Conservation (phyloP, 2,113 vertebrate species). For the Myrmophylax atrothorax region DNA sequence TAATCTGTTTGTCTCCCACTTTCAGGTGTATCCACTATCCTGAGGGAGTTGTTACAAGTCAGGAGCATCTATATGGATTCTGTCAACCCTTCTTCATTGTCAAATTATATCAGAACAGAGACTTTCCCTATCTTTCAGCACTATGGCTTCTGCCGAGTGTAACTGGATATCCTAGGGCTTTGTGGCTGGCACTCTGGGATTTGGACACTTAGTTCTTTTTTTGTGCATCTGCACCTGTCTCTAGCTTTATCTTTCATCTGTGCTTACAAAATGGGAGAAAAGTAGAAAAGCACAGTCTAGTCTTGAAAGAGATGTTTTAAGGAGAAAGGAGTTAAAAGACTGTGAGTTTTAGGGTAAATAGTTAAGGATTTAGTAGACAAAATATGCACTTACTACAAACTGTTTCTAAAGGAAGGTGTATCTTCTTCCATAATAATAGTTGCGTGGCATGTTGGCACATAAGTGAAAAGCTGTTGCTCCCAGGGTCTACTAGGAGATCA, state of each 20-base stretch:
- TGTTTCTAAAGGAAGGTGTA: neutral
- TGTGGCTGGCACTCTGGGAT: neutral
- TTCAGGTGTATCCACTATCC: constrained; percentile 21
- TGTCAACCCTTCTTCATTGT: constrained; percentile 44
- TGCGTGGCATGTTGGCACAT: neutral
- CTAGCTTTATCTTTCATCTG: neutral
- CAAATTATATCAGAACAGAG: neutral
- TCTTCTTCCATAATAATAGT: neutral
- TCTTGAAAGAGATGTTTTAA: neutral
- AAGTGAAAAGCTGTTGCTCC: constrained; percentile 1
- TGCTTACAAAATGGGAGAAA: neutral
- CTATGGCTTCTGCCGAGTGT: neutral
- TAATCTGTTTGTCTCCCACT: constrained; percentile 2
- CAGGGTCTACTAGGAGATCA: constrained; percentile 16
- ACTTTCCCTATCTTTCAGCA: neutral
- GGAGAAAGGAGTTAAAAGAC: neutral
- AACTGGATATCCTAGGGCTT: neutral
- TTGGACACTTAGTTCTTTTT: neutral
- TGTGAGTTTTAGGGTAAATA: neutral
- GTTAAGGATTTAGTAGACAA: neutral
- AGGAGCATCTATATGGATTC: constrained; percentile 21
- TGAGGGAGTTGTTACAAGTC: constrained; percentile 13
- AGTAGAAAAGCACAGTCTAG: neutral
- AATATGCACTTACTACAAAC: neutral
- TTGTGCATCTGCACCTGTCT: neutral